These are phyloP conservation scores for Columbina picui DNA, from an alignment of 2,113 vertebrate genomes.

Conservation along the genomic window DNA sequence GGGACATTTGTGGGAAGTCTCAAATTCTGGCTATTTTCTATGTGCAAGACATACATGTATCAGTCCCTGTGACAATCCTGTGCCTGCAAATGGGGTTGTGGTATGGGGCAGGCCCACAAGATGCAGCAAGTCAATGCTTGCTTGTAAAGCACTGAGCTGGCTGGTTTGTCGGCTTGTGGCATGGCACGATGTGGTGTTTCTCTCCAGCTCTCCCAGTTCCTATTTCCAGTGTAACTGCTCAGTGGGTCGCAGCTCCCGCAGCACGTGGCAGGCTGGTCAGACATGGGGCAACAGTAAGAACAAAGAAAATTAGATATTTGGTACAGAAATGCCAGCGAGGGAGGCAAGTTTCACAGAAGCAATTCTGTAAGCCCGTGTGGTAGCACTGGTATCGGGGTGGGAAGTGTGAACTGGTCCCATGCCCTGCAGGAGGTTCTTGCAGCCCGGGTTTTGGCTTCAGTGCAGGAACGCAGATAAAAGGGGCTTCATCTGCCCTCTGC, in stretches of 20 bases:
- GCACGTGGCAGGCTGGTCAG: not conserved
- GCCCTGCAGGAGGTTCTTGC: not conserved
- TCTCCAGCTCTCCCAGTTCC: not conserved
- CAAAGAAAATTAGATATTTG: not conserved
- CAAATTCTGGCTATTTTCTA: not conserved
- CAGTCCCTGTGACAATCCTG: not conserved
- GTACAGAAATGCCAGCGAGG: not conserved
- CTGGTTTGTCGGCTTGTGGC: not conserved
- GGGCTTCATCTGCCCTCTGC: not conserved
- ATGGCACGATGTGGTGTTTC: accelerated
- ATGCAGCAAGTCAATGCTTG: not conserved
- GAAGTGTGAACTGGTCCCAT: not conserved
- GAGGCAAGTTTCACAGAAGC: not conserved
- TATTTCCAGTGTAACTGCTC: accelerated
- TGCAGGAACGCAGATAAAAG: accelerated
- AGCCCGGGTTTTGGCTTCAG: not conserved
- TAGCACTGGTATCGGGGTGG: not conserved
- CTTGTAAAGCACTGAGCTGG: not conserved
- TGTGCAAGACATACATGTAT: accelerated
- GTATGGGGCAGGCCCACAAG: not conserved
- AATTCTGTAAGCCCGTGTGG: not conserved
- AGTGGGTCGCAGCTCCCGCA: not conserved
- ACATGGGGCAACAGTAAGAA: accelerated
- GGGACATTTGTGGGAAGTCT: accelerated
- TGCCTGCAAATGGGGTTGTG: not conserved